Conservation (phyloP, 2,888 invertebrate genomes). For the Minunthozetes semirufus region DNA sequence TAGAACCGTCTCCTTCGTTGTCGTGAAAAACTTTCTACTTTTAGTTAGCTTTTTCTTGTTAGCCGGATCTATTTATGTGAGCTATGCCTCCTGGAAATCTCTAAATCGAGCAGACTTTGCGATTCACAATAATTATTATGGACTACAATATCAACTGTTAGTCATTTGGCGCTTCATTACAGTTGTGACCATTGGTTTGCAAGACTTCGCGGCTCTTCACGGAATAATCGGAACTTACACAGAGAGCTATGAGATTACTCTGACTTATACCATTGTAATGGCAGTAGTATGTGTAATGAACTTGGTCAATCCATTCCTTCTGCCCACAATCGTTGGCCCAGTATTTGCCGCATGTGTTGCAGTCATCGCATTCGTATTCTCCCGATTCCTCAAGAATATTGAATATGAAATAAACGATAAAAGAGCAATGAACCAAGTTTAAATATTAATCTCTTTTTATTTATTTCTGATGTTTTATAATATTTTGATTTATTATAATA, state of each 20-base stretch:
- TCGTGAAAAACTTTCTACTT: constrained; percentile 5
- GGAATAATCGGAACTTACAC: background rate
- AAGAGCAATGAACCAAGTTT: background rate
- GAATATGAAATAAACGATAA: background rate
- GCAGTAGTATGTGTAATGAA: background rate
- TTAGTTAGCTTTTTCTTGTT: background rate
- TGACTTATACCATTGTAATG: background rate
- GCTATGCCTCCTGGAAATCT: background rate
- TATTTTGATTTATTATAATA: no score
- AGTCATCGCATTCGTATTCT: background rate
- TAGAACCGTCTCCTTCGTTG: background rate
- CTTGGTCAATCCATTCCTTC: background rate
- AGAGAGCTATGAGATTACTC: constrained; percentile 15
- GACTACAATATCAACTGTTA: background rate
- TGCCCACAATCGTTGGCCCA: constrained; percentile 9
- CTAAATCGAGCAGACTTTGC: background rate
- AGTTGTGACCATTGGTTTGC: constrained; percentile 8
- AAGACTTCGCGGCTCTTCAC: constrained; percentile 1
- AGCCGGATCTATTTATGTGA: background rate
- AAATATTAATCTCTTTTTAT: no score
- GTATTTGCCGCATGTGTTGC: background rate
- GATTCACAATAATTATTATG: background rate
- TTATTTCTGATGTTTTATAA: no score
- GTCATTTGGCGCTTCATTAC: constrained; percentile 7
- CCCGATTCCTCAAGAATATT: background rate